Base-by-base conservation (phyloP, 1,140 invertebrate genomes). In the Agrypnia vestita region DNA sequence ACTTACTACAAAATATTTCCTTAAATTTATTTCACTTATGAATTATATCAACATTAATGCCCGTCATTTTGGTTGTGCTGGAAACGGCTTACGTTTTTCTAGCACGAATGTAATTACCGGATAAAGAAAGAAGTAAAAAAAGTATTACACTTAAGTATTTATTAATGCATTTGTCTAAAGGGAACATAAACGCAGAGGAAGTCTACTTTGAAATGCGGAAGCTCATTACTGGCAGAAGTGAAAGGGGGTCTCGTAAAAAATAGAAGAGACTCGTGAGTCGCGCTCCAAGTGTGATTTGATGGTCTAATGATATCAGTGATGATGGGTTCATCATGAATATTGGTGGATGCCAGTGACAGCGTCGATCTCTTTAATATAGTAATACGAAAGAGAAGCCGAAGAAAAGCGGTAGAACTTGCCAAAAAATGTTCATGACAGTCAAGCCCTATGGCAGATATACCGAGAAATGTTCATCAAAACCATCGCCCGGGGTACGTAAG, bases 171-270 rank as follows among this genome's bases (percentile, higher is more conserved):
- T 56, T 19, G 53, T 19, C 53, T 19, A 56, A 56, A 56, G 53
- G 53, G 53, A 56, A 19, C 53, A 56, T 56, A 17, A 56, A 19
- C 19, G 53, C 53, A 19, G 53, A 62, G 59, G 59, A 62, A 62
- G 59, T 62, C 19, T 25, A 25, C 25, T 35, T 62, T 13, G 25
- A 25, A 62, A 62, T 35, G 59, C 59, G 59, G 59, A 62, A 62
- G 25, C 59, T 62, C 59, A 62, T 62, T 62, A 25, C 59, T 13
- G 3, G 19, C 8, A 35, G n/a, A 62, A 62, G 59, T 62, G 59
- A 62, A 62, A 62, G 59, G 59, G 12, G 59, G 12, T 25, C 12
- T 62, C 25, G 13, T 10, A 62, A 62, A 62, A 25, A 25, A 35
- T 62, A 43, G 15, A 56, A 56, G 13, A 13, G 10, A 62, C 59